These are phyloP conservation scores for Anser cygnoides DNA, from an alignment of 2,113 vertebrate species.

Conservation along the genomic window DNA sequence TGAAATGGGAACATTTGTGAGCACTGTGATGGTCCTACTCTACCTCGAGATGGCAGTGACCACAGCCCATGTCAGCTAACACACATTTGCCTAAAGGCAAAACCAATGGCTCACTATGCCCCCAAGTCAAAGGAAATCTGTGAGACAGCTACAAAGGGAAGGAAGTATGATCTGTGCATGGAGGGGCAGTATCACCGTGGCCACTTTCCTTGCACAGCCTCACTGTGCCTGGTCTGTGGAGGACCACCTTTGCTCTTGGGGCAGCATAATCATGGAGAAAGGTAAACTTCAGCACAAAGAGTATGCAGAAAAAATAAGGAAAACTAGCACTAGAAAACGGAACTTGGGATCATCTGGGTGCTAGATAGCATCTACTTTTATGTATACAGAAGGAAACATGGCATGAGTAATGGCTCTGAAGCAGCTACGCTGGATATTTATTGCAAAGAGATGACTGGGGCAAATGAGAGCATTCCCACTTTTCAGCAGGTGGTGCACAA, in stretches of 20 bases:
- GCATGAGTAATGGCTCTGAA: background rate
- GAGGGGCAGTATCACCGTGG: background rate
- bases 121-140: background rate
- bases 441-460: background rate
- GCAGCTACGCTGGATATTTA: background rate
- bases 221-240: background rate
- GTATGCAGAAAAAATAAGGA: background rate
- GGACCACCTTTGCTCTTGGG: background rate
- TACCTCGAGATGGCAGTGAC: background rate
- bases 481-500: conserved; percentile 1
- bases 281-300: background rate
- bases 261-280: background rate
- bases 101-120: background rate
- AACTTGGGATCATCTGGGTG: conserved; percentile 14
- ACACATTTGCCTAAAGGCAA: background rate
- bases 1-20: background rate
- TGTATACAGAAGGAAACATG: background rate
- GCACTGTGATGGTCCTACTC: background rate
- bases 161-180: accelerated
- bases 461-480: background rate
- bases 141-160: background rate
- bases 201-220: background rate
- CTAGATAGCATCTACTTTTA: conserved; percentile 43
- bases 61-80: background rate
- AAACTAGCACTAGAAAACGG: background rate